These are phyloP conservation scores for Monopis laevigella DNA, from an alignment of 2,888 invertebrate genomes.

Conservation along the genomic window DNA sequence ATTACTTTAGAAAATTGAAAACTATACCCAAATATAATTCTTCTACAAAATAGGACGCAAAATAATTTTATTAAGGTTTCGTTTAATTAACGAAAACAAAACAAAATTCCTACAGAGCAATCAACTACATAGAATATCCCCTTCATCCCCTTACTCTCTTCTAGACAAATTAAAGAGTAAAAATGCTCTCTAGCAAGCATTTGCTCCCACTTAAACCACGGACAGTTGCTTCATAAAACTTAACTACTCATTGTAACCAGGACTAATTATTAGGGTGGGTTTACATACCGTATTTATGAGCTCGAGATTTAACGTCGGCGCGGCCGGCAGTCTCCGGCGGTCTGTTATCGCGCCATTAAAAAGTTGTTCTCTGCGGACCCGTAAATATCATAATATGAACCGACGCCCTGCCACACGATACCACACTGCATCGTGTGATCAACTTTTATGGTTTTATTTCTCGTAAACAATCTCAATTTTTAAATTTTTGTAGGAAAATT, in stretches of 20 bases:
- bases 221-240: conserved; percentile 54
- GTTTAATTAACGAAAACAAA: conserved; percentile 8
- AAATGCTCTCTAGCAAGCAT: conserved; percentile 46
- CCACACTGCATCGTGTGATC: conserved; percentile 1
- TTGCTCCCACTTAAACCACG: conserved; percentile 38
- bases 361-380: conserved; percentile 60
- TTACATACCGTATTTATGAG: conserved; percentile 67
- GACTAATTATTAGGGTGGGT: conserved; percentile 66
- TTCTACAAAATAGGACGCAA: too few species aligned
- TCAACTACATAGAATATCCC: conserved; percentile 31
- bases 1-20: too few species aligned
- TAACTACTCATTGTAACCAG: conserved; percentile 60
- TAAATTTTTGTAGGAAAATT: too few species aligned
- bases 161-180: conserved; percentile 61
- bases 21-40: too few species aligned
- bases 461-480: too few species aligned
- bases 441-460: background rate
- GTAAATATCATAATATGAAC: conserved; percentile 57
- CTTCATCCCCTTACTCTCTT: conserved; percentile 47
- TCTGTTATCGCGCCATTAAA: conserved; percentile 65
- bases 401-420: conserved; percentile 25
- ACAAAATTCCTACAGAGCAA: conserved; percentile 1
- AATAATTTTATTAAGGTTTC: background rate
- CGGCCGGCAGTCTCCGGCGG: conserved; percentile 49
- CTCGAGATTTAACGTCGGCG: conserved; percentile 56